Base-by-base conservation (phyloP, 2,888 invertebrate genomes). In the Eurytoma californica region DNA sequence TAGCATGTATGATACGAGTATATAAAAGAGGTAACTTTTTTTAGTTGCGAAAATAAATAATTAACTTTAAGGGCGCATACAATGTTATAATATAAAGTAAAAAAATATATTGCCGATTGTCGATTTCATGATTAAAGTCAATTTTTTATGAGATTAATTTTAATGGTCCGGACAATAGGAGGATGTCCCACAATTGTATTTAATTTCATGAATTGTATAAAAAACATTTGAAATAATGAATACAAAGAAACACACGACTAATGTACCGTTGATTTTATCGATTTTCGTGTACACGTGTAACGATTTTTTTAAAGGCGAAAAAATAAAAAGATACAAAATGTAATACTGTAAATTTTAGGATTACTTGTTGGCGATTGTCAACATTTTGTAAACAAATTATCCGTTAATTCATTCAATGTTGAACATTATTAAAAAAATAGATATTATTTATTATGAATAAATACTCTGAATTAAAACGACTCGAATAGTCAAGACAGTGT, bases 391-490 rank as follows among this genome's bases (percentile, higher is more conserved):
- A 73, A 66, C 68, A 49, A 65, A 63, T 69, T 74, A 57, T 73
- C 24, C 20, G 65, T 76, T 76, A 65, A 30, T 66, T 75, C 9
- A 72, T 61, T 79, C 20, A 80, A 58, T 75, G 72, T 72, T 79
- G 16, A 76, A 68, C 2, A 53, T 61, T 68, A 57, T 63, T 68
- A 51, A 63, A 68, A 51, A 28, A 63, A 61, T 68, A 80, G 68
- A 76, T 69, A 77, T 69, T 69, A 69, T 80, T 77, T 80, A 73
- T 49, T 57, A 74, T 70, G 61, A 72, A 73, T 73, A 70, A 80
- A 77, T 77, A 70, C 73, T 80, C 77, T 66, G 63, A 16, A 73
- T 73, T 58, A 9, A 72, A 77, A 66, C 14, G 65, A 77, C n/a
- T 76, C 20, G 57, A 68, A 70, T 55, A 72, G 49, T 77, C 67